Conservation (phyloP, 2,888 invertebrate genomes). For the Synanthedon formicaeformis region DNA sequence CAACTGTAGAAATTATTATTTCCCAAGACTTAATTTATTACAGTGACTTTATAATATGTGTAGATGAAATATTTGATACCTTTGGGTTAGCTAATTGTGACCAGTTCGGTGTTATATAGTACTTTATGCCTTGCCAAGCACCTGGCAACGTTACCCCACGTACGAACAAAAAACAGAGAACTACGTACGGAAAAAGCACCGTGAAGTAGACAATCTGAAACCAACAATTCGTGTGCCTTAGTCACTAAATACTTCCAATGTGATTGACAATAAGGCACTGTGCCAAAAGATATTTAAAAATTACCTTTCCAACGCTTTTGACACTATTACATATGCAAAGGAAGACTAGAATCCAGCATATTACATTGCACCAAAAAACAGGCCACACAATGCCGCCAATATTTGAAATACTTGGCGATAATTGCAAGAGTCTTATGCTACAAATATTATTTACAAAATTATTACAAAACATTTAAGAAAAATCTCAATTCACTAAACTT, state of each 20-base stretch:
- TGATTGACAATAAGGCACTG: constrained; percentile 29
- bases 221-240: constrained; percentile 2
- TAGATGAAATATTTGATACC: too few species aligned
- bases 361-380: constrained; percentile 77
- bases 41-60: too few species aligned
- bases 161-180: constrained; percentile 78
- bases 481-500: neutral
- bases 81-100: constrained; percentile 78
- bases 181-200: constrained; percentile 84
- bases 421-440: constrained; percentile 82
- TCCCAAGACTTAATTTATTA: too few species aligned
- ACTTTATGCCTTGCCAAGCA: constrained; percentile 79
- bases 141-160: constrained; percentile 86
- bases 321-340: constrained; percentile 89
- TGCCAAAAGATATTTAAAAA: constrained; percentile 17
- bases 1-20: too few species aligned
- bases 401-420: constrained; percentile 79
- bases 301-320: constrained; percentile 86
- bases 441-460: constrained; percentile 18
- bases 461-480: constrained; percentile 2
- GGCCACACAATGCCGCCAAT: constrained; percentile 86
- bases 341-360: constrained; percentile 86
- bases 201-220: constrained; percentile 84
- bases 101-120: constrained; percentile 86
- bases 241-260: constrained; percentile 12